Evolutionary conservation across 2,113 vertebrate genomes (phyloP).

Genomic region (Dicentrarchus labrax): DNA sequence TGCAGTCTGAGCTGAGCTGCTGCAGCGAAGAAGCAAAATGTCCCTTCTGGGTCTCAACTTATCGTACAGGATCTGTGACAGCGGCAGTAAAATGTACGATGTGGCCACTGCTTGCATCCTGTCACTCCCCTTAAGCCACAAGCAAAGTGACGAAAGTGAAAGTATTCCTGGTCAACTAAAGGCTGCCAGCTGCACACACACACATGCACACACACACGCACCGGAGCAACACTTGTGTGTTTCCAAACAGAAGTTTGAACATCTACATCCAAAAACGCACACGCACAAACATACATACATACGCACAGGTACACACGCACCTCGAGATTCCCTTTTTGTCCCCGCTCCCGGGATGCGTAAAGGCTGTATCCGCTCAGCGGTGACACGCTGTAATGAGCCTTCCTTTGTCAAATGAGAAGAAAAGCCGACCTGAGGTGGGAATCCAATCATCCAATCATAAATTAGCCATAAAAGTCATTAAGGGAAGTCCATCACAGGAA

Average conservation of each 20-base stretch:
- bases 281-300: background rate
- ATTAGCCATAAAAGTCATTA: background rate
- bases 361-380: conserved; percentile 14
- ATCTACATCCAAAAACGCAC: background rate
- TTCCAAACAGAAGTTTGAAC: background rate
- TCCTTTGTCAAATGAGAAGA: background rate
- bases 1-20: background rate
- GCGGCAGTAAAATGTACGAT: background rate
- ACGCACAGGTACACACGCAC: conserved; percentile 45
- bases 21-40: too few species aligned
- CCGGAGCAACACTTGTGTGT: background rate
- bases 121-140: background rate
- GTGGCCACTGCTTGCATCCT: background rate
- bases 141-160: conserved; percentile 58
- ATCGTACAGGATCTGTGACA: background rate
- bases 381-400: background rate
- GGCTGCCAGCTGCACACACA: background rate
- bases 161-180: conserved; percentile 24
- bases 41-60: background rate
- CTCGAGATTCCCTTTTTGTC: conserved; percentile 15
- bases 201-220: background rate
- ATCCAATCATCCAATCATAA: conserved; percentile 50
- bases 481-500: conserved; percentile 27
- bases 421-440: background rate
- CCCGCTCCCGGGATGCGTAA: conserved; percentile 35